phyloP scores from a whole-genome alignment of 2,113 vertebrate genomes.

The Emydocephalus ijimae region DNA sequence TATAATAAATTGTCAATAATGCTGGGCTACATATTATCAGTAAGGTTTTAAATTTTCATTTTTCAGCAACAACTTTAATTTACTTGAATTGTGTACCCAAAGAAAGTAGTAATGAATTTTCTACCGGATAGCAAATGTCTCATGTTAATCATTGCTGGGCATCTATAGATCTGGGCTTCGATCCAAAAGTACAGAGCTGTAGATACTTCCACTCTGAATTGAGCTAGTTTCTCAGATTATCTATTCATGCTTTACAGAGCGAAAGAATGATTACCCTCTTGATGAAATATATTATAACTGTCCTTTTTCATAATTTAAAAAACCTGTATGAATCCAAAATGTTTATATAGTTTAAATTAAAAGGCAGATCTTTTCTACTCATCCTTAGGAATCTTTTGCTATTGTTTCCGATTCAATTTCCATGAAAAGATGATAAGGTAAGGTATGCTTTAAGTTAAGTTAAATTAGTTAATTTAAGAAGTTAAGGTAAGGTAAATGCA shows the following conservation, averaged over 20 bases:
- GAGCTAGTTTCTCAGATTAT: not conserved
- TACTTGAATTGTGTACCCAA: not conserved
- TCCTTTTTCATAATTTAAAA: conserved; percentile 1
- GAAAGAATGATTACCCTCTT: not conserved
- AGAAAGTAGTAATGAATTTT: not conserved
- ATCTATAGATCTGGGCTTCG: not conserved
- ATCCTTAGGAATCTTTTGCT: not conserved
- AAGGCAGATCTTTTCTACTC: not conserved
- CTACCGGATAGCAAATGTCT: not conserved
- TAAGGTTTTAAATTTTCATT: not conserved
- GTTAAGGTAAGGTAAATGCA: not conserved
- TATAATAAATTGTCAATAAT: not conserved
- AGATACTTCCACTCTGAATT: not conserved
- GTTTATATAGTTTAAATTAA: not conserved
- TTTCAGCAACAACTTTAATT: not conserved
- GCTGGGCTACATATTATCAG: not conserved
- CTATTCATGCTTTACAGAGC: not conserved
- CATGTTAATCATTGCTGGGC: not conserved
- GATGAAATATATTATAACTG: not conserved
- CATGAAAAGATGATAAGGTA: not conserved
- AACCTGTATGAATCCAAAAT: not conserved
- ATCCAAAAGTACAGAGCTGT: not conserved
- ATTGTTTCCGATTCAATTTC: not conserved
- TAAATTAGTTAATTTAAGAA: too few species aligned
- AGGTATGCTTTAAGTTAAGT: not conserved